These are phyloP conservation scores for Myotis findleyi DNA, from an alignment of 2,797 vertebrate genomes.

Conservation along the genomic window DNA sequence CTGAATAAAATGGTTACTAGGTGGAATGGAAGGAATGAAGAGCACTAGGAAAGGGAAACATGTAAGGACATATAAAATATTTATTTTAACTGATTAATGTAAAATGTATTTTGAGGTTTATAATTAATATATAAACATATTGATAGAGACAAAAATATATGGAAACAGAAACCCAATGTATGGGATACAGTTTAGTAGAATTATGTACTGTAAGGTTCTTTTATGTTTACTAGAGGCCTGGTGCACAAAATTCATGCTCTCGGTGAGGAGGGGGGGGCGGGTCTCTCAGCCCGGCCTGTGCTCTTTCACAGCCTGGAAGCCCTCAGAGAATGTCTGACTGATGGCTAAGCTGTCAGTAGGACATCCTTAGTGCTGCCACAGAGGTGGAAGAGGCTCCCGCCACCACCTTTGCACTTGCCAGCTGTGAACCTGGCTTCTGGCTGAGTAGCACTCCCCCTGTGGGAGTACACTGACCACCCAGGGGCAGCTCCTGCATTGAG, in stretches of 20 bases:
- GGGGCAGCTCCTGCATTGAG: too few relatives aligned
- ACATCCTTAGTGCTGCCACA: too few relatives aligned
- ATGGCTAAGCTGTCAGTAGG: too few relatives aligned
- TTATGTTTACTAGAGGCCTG: not conserved
- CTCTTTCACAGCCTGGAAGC: too few relatives aligned
- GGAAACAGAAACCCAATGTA: not conserved
- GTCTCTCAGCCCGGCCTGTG: too few relatives aligned
- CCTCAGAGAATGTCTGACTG: too few relatives aligned
- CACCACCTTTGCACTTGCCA: too few relatives aligned
- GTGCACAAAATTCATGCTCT: too few relatives aligned
- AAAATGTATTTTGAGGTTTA: not conserved
- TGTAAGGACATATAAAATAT: not conserved
- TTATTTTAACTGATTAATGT: not conserved
- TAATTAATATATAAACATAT: not conserved
- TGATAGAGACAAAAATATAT: not conserved
- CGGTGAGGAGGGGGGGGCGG: accelerated
- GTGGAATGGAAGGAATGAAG: not conserved
- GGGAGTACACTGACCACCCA: too few relatives aligned
- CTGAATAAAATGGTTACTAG: not conserved
- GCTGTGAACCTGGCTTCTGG: too few relatives aligned
- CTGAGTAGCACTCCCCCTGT: too few relatives aligned
- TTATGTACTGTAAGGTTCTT: not conserved
- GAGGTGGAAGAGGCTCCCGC: too few relatives aligned
- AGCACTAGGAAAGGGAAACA: not conserved
- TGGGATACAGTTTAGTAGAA: not conserved